Percentiles rank a stretch among this genome's conserved stretches.
Evolutionary conservation across 1,140 invertebrate genomes (phyloP).

Genomic region (Brachionus paranguensis): DNA sequence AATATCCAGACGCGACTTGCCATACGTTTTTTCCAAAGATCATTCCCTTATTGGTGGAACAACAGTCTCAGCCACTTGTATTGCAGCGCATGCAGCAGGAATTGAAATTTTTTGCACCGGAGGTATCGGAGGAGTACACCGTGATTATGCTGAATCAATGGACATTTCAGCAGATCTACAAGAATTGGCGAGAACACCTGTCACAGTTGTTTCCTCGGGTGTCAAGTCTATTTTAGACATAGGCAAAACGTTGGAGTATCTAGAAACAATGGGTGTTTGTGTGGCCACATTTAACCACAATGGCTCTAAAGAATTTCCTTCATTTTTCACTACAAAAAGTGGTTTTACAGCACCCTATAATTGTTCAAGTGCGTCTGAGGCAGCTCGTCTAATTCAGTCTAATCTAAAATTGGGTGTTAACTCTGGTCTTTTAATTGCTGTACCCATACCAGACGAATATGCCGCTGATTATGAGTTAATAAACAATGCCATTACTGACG

Average conservation of each 20-base stretch:
- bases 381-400: background rate
- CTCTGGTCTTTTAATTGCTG: conserved; percentile 79
- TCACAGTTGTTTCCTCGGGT: conserved; percentile 86
- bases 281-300: conserved; percentile 63
- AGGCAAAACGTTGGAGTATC: conserved; percentile 80
- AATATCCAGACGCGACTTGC: conserved; percentile 78
- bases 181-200: conserved; percentile 76
- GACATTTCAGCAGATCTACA: conserved; percentile 91
- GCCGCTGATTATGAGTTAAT: conserved; percentile 59
- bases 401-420: conserved; percentile 59
- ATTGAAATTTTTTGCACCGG: conserved; percentile 91
- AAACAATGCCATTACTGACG: conserved; percentile 66
- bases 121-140: conserved; percentile 86
- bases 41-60: conserved; percentile 57
- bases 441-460: conserved; percentile 72
- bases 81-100: conserved; percentile 69
- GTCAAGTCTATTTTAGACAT: conserved; percentile 96
- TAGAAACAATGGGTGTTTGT: conserved; percentile 90
- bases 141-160: conserved; percentile 61
- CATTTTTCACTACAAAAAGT: conserved; percentile 38
- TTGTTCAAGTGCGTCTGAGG: background rate
- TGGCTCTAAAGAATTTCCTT: conserved; percentile 41
- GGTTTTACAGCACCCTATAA: conserved; percentile 25
- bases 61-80: conserved; percentile 88
- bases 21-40: conserved; percentile 59